phyloP scores from a whole-genome alignment of 2,113 vertebrate genomes.

The Oncorhynchus kisutch region DNA sequence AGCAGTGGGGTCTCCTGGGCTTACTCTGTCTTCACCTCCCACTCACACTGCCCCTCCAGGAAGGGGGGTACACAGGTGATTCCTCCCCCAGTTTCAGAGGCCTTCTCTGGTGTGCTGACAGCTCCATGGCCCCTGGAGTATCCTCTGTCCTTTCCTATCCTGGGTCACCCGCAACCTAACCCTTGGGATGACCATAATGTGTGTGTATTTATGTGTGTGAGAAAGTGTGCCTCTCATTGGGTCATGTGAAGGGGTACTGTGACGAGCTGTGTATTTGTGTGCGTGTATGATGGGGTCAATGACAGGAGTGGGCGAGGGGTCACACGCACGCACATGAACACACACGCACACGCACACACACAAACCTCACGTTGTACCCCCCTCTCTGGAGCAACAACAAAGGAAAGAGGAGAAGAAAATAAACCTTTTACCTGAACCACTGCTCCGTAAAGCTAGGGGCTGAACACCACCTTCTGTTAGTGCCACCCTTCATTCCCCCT shows the following conservation, averaged over 20 bases:
- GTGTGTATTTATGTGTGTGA: conserved; percentile 19
- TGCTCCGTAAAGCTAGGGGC: conserved; percentile 57
- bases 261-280: background rate
- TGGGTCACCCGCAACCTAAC: conserved; percentile 50
- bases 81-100: conserved; percentile 44
- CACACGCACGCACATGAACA: background rate
- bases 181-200: conserved; percentile 35
- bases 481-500: conserved; percentile 20
- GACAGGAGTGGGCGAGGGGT: background rate
- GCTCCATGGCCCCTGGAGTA: conserved; percentile 25
- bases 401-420: conserved; percentile 43
- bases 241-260: background rate
- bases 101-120: conserved; percentile 62
- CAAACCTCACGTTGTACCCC: conserved; percentile 54
- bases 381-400: conserved; percentile 44
- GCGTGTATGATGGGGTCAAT: conserved; percentile 21
- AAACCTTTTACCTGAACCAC: conserved; percentile 64
- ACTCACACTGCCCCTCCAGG: conserved; percentile 48
- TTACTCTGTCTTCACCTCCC: conserved; percentile 65
- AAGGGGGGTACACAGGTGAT: conserved; percentile 47
- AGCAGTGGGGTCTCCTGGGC: conserved; percentile 50
- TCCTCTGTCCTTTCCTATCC: conserved; percentile 21
- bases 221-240: background rate
- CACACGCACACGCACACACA: conserved; percentile 13
- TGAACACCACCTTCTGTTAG: conserved; percentile 60